Evolutionary conservation across 1,140 invertebrate species (phyloP).

Genomic region (Heterodera carotae): DNA sequence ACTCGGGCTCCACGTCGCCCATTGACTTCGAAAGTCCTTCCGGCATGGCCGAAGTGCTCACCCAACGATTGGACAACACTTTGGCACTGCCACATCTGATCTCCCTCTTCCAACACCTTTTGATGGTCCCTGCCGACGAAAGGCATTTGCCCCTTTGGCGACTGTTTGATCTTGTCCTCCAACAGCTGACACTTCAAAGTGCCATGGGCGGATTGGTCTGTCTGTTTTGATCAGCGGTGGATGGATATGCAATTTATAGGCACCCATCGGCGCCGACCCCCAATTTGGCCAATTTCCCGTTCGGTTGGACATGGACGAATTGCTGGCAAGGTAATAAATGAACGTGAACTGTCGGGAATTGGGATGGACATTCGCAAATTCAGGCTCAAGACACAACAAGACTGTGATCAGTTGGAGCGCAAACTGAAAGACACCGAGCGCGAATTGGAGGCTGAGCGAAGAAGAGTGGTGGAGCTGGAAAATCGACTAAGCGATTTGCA

Average conservation of each 20-base stretch:
- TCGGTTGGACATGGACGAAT: conserved; percentile 54
- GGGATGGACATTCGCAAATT: too few species aligned
- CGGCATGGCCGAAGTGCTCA: conserved; percentile 87
- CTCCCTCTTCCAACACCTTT: conserved; percentile 85
- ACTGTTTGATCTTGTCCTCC: conserved; percentile 88
- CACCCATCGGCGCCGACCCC: conserved; percentile 76
- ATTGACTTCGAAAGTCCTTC: conserved; percentile 91
- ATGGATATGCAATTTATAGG: too few species aligned
- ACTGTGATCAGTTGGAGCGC: conserved; percentile 69
- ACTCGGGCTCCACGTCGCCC: conserved; percentile 70
- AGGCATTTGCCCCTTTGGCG: conserved; percentile 87
- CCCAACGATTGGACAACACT: conserved; percentile 85
- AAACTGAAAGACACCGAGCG: conserved; percentile 61
- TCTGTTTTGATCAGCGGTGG: too few species aligned
- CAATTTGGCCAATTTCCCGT: conserved; percentile 71
- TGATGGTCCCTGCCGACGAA: conserved; percentile 84
- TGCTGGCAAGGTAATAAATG: conserved; percentile 40
- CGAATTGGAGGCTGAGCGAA: conserved; percentile 81
- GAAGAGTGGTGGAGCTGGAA: conserved; percentile 75
- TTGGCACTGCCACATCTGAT: conserved; percentile 88
- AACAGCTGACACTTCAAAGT: conserved; percentile 87
- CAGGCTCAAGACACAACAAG: conserved; percentile 79
- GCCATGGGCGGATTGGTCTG: conserved; percentile 77
- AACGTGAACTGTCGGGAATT: conserved; percentile 10
- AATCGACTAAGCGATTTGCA: conserved; percentile 74